Percentiles rank a stretch among this genome's conserved stretches.
These are phyloP conservation scores for Leptonema lineaticorne DNA, from an alignment of 1,140 invertebrate genomes.

Conservation along the genomic window DNA sequence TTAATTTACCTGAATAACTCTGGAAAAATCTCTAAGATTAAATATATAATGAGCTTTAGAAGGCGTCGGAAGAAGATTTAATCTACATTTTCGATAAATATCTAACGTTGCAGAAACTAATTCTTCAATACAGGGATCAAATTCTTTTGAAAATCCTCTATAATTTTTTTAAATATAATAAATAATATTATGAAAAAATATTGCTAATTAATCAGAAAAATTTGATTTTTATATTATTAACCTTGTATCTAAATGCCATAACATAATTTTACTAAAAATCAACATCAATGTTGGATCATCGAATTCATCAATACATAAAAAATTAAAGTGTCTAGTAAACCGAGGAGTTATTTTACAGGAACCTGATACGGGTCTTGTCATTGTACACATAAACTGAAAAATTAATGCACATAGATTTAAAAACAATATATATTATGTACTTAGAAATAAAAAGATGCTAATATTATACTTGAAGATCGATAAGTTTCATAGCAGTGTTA, in stretches of 20 bases:
- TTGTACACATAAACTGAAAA: slow-evolving; percentile 75
- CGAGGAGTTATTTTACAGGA: slow-evolving; percentile 82
- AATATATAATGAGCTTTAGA: slow-evolving; percentile 93
- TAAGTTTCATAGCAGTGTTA: slow-evolving; percentile 77
- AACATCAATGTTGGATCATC: slow-evolving; percentile 78
- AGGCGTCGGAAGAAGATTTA: slow-evolving; percentile 84
- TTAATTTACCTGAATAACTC: slow-evolving; percentile 77
- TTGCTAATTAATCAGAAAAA: background rate
- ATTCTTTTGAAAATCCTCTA: slow-evolving; percentile 93
- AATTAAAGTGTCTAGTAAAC: slow-evolving; percentile 89
- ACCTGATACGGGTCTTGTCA: slow-evolving; percentile 82
- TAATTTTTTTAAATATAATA: slow-evolving; percentile 32
- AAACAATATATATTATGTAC: background rate
- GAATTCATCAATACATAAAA: slow-evolving; percentile 88
- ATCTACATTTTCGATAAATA: slow-evolving; percentile 82
- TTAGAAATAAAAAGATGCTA: background rate
- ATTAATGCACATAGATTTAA: background rate
- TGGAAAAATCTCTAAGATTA: slow-evolving; percentile 91
- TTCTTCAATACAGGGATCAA: slow-evolving; percentile 89
- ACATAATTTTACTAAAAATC: slow-evolving; percentile 88
- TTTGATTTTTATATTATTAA: slow-evolving; percentile 44
- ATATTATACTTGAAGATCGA: slow-evolving; percentile 76
- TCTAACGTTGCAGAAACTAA: slow-evolving; percentile 83
- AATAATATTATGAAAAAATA: background rate
- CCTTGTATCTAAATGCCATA: slow-evolving; percentile 93